Percentiles rank a stretch among this genome's conserved stretches.
Evolutionary conservation across 2,797 vertebrate genomes (phyloP).

Genomic region (Gouania willdenowi): DNA sequence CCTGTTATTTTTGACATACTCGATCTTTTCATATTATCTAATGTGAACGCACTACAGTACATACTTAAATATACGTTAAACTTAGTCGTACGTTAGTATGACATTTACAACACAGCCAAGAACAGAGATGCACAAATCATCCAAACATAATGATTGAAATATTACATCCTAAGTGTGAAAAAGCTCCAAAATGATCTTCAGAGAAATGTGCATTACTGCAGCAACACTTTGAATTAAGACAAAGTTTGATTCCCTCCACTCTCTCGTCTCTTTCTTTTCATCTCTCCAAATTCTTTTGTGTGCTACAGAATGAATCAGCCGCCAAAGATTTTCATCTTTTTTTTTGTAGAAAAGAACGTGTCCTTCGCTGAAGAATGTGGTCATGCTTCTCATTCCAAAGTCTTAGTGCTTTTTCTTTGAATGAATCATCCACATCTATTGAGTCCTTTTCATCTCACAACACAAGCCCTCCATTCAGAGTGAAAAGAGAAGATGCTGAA

Average conservation of each 20-base stretch:
- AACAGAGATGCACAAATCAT: too few relatives aligned
- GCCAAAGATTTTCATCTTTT: conserved; percentile 65
- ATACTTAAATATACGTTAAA: too few relatives aligned
- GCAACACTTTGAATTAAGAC: conserved; percentile 24
- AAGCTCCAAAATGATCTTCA: conserved; percentile 8
- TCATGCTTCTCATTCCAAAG: conserved; percentile 69
- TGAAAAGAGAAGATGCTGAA: conserved; percentile 75
- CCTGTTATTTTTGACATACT: too few relatives aligned
- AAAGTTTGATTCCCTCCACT: conserved; percentile 12
- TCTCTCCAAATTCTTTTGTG: conserved; percentile 59
- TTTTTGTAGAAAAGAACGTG: conserved; percentile 63
- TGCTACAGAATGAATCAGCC: conserved; percentile 56
- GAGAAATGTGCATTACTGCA: conserved; percentile 10
- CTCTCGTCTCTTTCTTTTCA: conserved; percentile 24
- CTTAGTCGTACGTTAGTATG: too few relatives aligned
- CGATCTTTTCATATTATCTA: too few relatives aligned
- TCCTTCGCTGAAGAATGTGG: conserved; percentile 74
- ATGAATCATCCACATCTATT: conserved; percentile 80
- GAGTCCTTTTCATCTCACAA: conserved; percentile 75
- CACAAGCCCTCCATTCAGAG: conserved; percentile 70
- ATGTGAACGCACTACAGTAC: too few relatives aligned
- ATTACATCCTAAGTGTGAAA: not conserved
- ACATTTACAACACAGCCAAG: not conserved
- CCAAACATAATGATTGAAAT: too few relatives aligned
- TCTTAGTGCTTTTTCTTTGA: conserved; percentile 73